phyloP scores from a whole-genome alignment of 2,113 vertebrate species.

The Lampris incognitus region DNA sequence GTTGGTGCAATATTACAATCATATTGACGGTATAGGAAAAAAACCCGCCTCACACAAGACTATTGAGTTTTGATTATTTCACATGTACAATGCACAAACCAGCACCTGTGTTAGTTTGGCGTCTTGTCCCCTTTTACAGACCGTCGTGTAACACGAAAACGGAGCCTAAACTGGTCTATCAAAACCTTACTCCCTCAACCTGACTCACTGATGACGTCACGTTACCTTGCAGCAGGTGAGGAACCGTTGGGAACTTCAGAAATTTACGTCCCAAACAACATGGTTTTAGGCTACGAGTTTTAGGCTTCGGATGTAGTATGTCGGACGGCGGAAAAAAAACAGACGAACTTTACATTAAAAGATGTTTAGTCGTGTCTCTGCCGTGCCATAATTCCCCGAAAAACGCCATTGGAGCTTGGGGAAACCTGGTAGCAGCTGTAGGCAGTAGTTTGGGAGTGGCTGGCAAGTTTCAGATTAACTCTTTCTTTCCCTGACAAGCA shows the following conservation, averaged over 20 bases:
- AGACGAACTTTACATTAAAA: rapidly evolving
- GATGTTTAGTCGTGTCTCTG: background rate
- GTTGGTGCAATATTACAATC: too few species aligned
- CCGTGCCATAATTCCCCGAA: conserved; percentile 31
- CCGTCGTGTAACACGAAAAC: background rate
- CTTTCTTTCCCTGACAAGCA: conserved; percentile 47
- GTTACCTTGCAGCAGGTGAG: conserved; percentile 65
- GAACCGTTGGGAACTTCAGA: background rate
- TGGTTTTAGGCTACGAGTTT: background rate
- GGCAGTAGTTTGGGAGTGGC: conserved; percentile 76
- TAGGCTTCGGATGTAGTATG: background rate
- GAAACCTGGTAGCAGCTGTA: conserved; percentile 72
- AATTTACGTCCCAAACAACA: conserved; percentile 51
- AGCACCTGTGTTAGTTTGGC: too few species aligned
- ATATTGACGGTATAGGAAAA: too few species aligned
- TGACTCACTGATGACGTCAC: background rate
- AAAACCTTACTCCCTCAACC: background rate
- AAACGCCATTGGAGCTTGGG: conserved; percentile 25
- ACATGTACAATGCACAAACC: too few species aligned
- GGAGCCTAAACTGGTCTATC: background rate
- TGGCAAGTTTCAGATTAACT: conserved; percentile 64
- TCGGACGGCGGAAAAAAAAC: background rate
- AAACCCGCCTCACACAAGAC: too few species aligned
- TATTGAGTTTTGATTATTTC: too few species aligned
- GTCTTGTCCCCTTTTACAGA: too few species aligned